These are phyloP conservation scores for Sitobion miscanthi DNA, from an alignment of 1,140 invertebrate species.

Conservation along the genomic window DNA sequence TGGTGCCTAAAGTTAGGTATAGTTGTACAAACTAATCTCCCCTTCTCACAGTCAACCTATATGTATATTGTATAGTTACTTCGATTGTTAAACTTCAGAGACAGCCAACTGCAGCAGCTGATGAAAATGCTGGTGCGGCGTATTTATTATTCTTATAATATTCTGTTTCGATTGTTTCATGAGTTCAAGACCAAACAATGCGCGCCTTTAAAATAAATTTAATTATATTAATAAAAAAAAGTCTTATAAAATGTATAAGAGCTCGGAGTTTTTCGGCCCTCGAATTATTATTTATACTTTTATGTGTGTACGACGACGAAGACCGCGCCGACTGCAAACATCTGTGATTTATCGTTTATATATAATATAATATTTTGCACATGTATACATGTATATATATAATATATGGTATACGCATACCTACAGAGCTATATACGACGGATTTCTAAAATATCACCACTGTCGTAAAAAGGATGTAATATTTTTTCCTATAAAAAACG, in stretches of 20 bases:
- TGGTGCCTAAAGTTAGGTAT: too few relatives aligned
- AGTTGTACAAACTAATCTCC: not conserved
- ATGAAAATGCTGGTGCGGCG: not conserved
- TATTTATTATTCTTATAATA: not conserved
- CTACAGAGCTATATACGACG: not conserved
- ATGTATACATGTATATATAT: not conserved
- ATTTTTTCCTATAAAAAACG: slow-evolving; percentile 28
- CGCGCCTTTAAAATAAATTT: not conserved
- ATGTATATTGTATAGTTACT: not conserved
- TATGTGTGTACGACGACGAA: not conserved
- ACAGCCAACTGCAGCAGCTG: not conserved
- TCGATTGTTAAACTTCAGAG: not conserved
- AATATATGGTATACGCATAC: not conserved
- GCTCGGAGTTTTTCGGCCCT: not conserved
- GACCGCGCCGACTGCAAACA: slow-evolving; percentile 3
- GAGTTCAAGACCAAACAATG: not conserved
- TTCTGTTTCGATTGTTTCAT: not conserved
- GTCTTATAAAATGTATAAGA: not conserved
- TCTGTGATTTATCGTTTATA: slow-evolving; percentile 33
- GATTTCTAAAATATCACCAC: slow-evolving; percentile 10
- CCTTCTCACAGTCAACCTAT: too few relatives aligned
- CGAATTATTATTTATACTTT: slow-evolving; percentile 3
- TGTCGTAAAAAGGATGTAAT: slow-evolving; percentile 38
- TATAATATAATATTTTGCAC: not conserved
- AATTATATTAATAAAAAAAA: slow-evolving; percentile 9